A percentile compares a stretch with the other conserved stretches of the same genome.
phyloP scores from a whole-genome alignment of 2,113 vertebrate genomes.

The Felis chaus region DNA sequence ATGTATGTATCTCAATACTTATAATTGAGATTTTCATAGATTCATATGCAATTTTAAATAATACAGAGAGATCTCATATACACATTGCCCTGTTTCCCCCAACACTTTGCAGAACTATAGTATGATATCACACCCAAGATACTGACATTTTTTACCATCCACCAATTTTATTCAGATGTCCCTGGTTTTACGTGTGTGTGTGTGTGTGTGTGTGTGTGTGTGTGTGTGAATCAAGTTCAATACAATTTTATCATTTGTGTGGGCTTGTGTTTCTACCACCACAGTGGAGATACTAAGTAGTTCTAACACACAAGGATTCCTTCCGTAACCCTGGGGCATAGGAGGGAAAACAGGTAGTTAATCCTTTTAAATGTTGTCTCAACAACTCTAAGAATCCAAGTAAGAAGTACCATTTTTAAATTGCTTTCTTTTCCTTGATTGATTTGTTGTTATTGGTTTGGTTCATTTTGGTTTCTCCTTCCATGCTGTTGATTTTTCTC shows the following conservation, averaged over 20 bases:
- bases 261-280: not conserved
- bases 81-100: not conserved
- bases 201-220: too few relatives aligned
- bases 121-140: not conserved
- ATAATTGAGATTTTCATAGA: not conserved
- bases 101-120: not conserved
- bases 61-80: not conserved
- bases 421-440: not conserved
- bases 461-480: constrained; percentile 24
- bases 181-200: not conserved
- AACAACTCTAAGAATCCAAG: not conserved
- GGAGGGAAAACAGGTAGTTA: not conserved
- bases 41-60: not conserved
- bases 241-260: not conserved
- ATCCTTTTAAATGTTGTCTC: not conserved
- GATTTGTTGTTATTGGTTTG: not conserved
- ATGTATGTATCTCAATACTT: not conserved
- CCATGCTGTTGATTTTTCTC: constrained; percentile 12
- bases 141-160: not conserved
- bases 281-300: not conserved
- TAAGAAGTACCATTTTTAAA: not conserved
- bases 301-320: not conserved
- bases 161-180: not conserved
- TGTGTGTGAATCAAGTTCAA: not conserved
- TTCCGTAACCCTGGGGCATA: not conserved